Evolutionary conservation across 2,888 invertebrate species (phyloP).

Genomic region (Drosophila macrospina): DNA sequence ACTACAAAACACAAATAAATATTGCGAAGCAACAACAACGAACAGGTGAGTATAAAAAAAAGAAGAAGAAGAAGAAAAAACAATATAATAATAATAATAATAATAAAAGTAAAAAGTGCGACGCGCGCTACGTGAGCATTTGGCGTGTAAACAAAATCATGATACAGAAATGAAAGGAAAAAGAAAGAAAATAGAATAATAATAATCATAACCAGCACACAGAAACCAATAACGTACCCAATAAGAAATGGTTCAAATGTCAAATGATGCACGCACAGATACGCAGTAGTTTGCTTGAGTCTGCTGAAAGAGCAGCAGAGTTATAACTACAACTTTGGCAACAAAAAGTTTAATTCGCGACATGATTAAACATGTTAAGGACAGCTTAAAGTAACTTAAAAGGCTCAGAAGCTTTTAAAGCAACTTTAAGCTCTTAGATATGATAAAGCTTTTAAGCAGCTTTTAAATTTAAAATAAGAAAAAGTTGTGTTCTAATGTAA

Average conservation of each 20-base stretch:
- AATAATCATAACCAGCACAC: conserved; percentile 49
- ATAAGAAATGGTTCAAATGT: conserved; percentile 19
- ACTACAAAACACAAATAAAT: conserved; percentile 11
- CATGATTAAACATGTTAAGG: too few relatives aligned
- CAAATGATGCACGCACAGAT: conserved; percentile 3
- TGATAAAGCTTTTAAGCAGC: too few relatives aligned
- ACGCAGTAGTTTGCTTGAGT: conserved; percentile 3
- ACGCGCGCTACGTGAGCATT: conserved; percentile 73
- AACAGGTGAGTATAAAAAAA: conserved; percentile 43
- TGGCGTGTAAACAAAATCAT: conserved; percentile 80
- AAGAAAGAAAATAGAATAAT: conserved; percentile 24
- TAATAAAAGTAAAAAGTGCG: conserved; percentile 73
- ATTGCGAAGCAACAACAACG: conserved; percentile 2
- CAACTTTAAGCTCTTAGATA: too few relatives aligned
- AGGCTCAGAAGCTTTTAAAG: too few relatives aligned
- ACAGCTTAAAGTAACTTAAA: too few relatives aligned
- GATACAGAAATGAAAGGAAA: conserved; percentile 52
- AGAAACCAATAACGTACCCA: conserved; percentile 61
- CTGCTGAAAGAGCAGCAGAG: too few relatives aligned
- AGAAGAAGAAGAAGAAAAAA: conserved; percentile 21
- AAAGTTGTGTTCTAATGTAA: too few relatives aligned
- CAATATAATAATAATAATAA: too few relatives aligned
- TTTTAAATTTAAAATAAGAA: too few relatives aligned
- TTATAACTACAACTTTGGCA: too few relatives aligned
- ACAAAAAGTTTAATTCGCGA: too few relatives aligned